Evolutionary conservation across 2,113 vertebrate species (phyloP).

Genomic region (Nematolebias whitei): DNA sequence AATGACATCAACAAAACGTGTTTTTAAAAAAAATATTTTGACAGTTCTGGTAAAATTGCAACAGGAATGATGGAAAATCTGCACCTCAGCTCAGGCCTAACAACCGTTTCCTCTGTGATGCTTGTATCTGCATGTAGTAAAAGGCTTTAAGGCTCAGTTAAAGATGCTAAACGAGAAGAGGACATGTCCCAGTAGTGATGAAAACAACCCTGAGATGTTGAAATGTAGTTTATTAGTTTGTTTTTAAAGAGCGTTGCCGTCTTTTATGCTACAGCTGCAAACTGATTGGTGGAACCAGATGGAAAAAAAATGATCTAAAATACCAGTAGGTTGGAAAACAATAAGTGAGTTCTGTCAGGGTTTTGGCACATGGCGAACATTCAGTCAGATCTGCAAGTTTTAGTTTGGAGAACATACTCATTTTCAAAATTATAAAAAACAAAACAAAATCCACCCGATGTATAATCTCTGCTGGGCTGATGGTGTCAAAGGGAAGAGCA

Average conservation of each 20-base stretch:
- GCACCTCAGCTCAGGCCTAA: slow-evolving; percentile 61
- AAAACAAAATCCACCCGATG: slow-evolving; percentile 44
- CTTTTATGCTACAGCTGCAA: slow-evolving; percentile 17
- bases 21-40: slow-evolving; percentile 48
- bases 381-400: slow-evolving; percentile 38
- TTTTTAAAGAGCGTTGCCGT: slow-evolving; percentile 21
- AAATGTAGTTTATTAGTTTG: slow-evolving; percentile 36
- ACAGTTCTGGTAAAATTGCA: slow-evolving; percentile 31
- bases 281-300: background rate
- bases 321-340: slow-evolving; percentile 36
- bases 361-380: slow-evolving; percentile 30
- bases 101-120: slow-evolving; percentile 53
- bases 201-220: slow-evolving; percentile 29
- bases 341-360: slow-evolving; percentile 28
- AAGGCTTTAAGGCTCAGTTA: slow-evolving; percentile 53
- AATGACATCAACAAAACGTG: slow-evolving; percentile 54
- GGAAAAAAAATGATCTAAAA: background rate
- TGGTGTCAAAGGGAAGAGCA: slow-evolving; percentile 72
- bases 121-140: slow-evolving; percentile 68
- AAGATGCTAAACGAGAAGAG: slow-evolving; percentile 12
- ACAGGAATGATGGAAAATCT: slow-evolving; percentile 67
- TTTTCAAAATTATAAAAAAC: background rate
- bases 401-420: slow-evolving; percentile 1
- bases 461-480: slow-evolving; percentile 59
- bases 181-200: slow-evolving; percentile 10